These are phyloP conservation scores for Herminia tarsipennalis DNA, from an alignment of 2,888 invertebrate species.

Conservation along the genomic window DNA sequence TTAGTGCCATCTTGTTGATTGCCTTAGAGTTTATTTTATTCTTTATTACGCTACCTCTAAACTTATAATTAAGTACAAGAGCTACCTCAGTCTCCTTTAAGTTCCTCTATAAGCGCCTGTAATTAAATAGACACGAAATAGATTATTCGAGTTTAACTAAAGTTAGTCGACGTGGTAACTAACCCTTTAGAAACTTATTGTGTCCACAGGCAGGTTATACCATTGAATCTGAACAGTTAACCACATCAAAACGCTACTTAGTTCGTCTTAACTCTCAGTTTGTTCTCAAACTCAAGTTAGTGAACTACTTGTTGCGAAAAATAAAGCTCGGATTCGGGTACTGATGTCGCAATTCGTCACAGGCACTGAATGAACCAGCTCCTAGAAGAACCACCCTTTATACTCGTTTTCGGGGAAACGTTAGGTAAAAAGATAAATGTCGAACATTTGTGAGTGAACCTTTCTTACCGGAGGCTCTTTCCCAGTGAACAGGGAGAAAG, in stretches of 20 bases:
- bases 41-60: constrained; percentile 46
- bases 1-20: constrained; percentile 54
- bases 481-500: constrained; percentile 45
- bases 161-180: constrained; percentile 32
- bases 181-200: constrained; percentile 38
- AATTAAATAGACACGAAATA: constrained; percentile 41
- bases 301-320: constrained; percentile 25
- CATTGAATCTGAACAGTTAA: constrained; percentile 36
- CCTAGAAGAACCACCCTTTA: constrained; percentile 23
- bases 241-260: constrained; percentile 42
- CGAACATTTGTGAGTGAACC: constrained; percentile 50
- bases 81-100: constrained; percentile 12
- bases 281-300: constrained; percentile 22
- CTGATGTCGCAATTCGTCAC: constrained; percentile 33
- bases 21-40: constrained; percentile 52
- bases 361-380: constrained; percentile 27
- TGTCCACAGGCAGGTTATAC: constrained; percentile 32
- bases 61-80: constrained; percentile 44
- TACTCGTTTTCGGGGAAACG: constrained; percentile 27
- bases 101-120: constrained; percentile 23
- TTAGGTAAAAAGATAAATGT: constrained; percentile 42
- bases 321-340: constrained; percentile 19
- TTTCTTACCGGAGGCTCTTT: constrained; percentile 49
- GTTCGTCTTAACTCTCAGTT: constrained; percentile 31
- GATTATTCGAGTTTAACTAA: constrained; percentile 28